Evolutionary conservation across 2,113 vertebrate genomes (phyloP), one percentile per base, ranked within the genome.

Genomic region (Thalassoma bifasciatum): DNA sequence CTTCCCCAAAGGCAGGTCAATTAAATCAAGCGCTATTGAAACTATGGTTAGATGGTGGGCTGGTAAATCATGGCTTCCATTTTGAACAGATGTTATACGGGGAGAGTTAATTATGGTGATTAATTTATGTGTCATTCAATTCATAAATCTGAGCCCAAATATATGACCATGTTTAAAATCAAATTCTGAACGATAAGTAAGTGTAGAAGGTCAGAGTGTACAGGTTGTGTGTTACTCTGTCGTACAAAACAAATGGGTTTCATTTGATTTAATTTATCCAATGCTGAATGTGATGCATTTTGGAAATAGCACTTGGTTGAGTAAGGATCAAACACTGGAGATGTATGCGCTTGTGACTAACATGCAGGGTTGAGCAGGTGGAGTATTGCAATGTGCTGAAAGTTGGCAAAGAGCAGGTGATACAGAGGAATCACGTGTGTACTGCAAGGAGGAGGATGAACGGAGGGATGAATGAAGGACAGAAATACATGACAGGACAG

Each of bases 341-440:
- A 58, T 72, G 65, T 21, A 71, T 75, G 73, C 80, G 79, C 73
- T 40, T 50, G 69, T 85, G 65, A 68, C 75, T 42, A 42, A 77
- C 90, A 92, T 92, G 90, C 91, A 91, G 74, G 74, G 61, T 44
- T 63, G 67, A 72, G 82, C 76, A 61, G 66, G 75, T 86, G 73
- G 61, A 77, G 76, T 76, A 60, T 26, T 72, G 82, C 72, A 69
- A 66, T 86, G 79, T 63, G 79, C 74, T 84, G 46, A 56, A 75
- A 66, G 74, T 70, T 77, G 57, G 68, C 77, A 63, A 72, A 80
- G 77, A 88, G 85, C 79, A 70, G 80, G 70, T 85, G 63, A 79
- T 24, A 74, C 54, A 71, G 26, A 78, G 89, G 49, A 16, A 82
- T 62, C 64, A 65, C 64, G 67, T 82, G 36, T 84, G 75, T 61